Conservation (phyloP, 2,797 vertebrate species). For the Australoheros facetus region DNA sequence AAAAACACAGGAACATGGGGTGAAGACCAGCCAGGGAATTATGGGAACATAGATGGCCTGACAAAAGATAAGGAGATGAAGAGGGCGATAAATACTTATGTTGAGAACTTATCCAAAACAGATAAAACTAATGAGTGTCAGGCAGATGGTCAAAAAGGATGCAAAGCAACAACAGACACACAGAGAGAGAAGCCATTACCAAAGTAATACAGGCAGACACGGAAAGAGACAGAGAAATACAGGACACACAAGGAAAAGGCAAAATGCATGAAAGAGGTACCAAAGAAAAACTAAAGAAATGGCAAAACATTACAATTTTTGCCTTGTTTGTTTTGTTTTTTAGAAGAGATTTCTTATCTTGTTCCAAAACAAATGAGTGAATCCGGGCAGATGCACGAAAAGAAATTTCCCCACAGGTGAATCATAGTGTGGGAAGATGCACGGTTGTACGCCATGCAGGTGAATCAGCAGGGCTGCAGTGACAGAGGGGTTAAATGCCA, state of each 20-base stretch:
- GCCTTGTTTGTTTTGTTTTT: not conserved
- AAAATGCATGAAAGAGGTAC: too few relatives aligned
- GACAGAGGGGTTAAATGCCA: constrained; percentile 78
- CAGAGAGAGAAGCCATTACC: not conserved
- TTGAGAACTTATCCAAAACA: not conserved
- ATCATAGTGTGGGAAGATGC: constrained; percentile 15
- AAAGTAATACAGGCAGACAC: too few relatives aligned
- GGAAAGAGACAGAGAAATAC: too few relatives aligned
- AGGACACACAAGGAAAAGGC: too few relatives aligned
- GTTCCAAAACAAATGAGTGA: constrained; percentile 3
- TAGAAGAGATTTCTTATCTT: constrained; percentile 19
- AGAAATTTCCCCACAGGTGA: constrained; percentile 37
- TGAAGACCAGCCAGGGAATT: not conserved
- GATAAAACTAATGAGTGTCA: not conserved
- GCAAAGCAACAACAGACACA: not conserved
- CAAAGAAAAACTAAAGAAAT: not conserved
- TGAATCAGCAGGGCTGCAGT: constrained; percentile 39
- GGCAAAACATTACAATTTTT: not conserved
- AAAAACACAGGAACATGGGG: not conserved
- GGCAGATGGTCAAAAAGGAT: too few relatives aligned
- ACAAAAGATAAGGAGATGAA: not conserved
- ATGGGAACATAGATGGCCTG: not conserved
- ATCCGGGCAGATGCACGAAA: not conserved
- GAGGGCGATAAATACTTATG: not conserved
- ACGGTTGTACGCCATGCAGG: constrained; percentile 6